Evolutionary conservation across 2,113 vertebrate genomes (phyloP).

Genomic region (Oreocharis arfaki): DNA sequence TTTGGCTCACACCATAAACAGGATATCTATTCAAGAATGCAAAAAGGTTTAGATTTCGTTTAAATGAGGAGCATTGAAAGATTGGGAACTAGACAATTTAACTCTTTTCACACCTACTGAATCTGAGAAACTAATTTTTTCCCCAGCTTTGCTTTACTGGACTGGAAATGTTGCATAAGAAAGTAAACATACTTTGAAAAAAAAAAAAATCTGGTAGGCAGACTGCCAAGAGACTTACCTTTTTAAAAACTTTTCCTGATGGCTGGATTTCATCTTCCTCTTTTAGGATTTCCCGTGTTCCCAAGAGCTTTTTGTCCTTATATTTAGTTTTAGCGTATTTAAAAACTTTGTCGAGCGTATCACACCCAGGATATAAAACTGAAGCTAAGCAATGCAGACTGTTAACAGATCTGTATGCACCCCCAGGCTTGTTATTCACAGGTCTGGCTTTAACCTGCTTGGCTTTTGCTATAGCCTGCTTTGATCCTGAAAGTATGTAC

Average conservation of each 20-base stretch:
- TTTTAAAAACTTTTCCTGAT: slow-evolving; percentile 93
- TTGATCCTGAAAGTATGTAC: slow-evolving; percentile 84
- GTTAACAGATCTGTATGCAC: slow-evolving; percentile 82
- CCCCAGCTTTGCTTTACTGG: neutral
- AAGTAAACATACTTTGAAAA: neutral
- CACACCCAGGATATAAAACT: slow-evolving; percentile 79
- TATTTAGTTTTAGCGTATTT: slow-evolving; percentile 77
- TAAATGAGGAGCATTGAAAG: neutral
- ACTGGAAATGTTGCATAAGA: neutral
- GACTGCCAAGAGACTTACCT: slow-evolving; percentile 73
- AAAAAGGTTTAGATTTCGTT: neutral
- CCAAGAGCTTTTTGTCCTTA: slow-evolving; percentile 82
- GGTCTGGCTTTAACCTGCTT: slow-evolving; percentile 81
- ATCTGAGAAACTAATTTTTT: neutral
- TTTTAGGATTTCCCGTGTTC: slow-evolving; percentile 87
- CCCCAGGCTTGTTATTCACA: slow-evolving; percentile 72
- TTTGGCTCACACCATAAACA: neutral
- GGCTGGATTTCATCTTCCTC: slow-evolving; percentile 92
- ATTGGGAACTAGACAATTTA: neutral
- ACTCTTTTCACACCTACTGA: neutral
- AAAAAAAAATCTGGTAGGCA: neutral
- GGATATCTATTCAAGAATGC: neutral
- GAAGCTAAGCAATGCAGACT: slow-evolving; percentile 76
- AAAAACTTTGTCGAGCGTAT: slow-evolving; percentile 89
- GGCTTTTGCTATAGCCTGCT: slow-evolving; percentile 75